These are phyloP conservation scores for Oryzias woworae DNA, from an alignment of 2,113 vertebrate species.

Conservation along the genomic window DNA sequence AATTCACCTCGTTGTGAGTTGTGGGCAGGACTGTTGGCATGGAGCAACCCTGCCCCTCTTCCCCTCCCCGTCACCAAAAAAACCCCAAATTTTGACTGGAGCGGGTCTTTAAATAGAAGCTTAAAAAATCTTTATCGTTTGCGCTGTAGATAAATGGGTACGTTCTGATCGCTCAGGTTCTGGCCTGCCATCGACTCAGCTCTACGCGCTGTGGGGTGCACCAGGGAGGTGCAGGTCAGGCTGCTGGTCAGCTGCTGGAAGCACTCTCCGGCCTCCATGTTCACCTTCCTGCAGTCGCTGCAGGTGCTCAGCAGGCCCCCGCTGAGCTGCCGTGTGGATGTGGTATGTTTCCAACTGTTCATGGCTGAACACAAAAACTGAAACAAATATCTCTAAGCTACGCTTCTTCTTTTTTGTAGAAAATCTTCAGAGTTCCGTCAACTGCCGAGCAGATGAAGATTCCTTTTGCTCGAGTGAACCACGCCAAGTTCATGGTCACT, in stretches of 20 bases:
- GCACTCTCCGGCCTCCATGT: conserved; percentile 76
- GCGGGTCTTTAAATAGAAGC: too few relatives aligned
- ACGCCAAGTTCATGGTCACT: conserved; percentile 87
- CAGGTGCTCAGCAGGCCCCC: conserved; percentile 65
- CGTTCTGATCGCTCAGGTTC: conserved; percentile 62
- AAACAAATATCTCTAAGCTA: neutral
- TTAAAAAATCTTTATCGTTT: too few relatives aligned
- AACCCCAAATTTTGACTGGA: too few relatives aligned
- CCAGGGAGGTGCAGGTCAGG: conserved; percentile 69
- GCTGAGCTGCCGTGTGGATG: conserved; percentile 67
- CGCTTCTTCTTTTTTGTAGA: conserved; percentile 57
- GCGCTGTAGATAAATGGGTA: too few relatives aligned
- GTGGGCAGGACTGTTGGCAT: too few relatives aligned
- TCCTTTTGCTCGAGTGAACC: conserved; percentile 81
- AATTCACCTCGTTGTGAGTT: too few relatives aligned
- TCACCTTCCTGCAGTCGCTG: conserved; percentile 81
- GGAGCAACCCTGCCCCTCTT: too few relatives aligned
- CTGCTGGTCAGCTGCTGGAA: conserved; percentile 83
- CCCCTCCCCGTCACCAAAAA: too few relatives aligned
- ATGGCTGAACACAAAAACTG: neutral
- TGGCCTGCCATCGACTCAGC: conserved; percentile 80
- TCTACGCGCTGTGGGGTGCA: conserved; percentile 75
- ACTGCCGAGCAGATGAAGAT: conserved; percentile 70
- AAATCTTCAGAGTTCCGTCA: conserved; percentile 78
- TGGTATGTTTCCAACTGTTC: conserved; percentile 62